phyloP scores from a whole-genome alignment of 2,797 vertebrate species.

The Halcyon badia region DNA sequence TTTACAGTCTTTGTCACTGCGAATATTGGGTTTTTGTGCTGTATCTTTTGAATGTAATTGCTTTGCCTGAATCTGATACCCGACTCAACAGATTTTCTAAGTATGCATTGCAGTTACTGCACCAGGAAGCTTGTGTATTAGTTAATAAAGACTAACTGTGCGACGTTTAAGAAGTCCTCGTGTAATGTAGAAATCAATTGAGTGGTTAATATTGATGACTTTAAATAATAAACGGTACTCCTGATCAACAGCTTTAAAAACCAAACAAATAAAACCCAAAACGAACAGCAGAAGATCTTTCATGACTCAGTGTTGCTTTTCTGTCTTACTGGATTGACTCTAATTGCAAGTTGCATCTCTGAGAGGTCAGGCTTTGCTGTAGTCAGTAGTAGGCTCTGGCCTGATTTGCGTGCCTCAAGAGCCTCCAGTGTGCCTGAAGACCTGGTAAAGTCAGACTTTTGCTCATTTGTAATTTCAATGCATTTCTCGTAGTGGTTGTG shows the following conservation, averaged over 20 bases:
- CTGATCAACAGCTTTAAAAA: neutral
- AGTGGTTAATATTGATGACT: neutral
- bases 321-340: neutral
- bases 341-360: neutral
- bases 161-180: accelerated
- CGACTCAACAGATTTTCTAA: neutral
- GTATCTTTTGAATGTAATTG: neutral
- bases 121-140: neutral
- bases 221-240: neutral
- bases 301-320: neutral
- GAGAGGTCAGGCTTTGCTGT: neutral
- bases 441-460: neutral
- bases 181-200: neutral
- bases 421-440: neutral
- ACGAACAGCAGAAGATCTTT: neutral
- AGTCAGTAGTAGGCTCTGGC: neutral
- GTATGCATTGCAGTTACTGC: neutral
- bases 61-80: neutral
- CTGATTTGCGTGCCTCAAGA: accelerated
- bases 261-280: neutral
- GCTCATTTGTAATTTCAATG: neutral
- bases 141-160: neutral
- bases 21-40: neutral
- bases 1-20: neutral
- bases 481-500: neutral